Conservation (phyloP, 1,140 invertebrate species). For the Drosophila rhopaloa region DNA sequence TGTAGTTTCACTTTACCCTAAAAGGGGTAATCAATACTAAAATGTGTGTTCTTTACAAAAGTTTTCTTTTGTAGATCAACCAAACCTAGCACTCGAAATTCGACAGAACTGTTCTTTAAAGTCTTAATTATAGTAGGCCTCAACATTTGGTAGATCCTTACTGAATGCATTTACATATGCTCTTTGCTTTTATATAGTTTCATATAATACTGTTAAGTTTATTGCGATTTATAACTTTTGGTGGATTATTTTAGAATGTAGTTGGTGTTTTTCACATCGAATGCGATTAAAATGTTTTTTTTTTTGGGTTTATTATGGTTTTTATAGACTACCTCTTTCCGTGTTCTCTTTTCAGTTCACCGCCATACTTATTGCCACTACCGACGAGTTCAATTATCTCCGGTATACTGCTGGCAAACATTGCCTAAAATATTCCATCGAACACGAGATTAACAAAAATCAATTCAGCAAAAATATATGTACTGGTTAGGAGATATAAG, state of each 20-base stretch:
- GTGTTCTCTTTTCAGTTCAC: conserved; percentile 98
- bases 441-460: conserved; percentile 63
- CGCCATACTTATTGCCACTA: conserved; percentile 98
- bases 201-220: conserved; percentile 40
- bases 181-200: conserved; percentile 50
- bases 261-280: conserved; percentile 60
- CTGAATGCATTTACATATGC: conserved; percentile 14
- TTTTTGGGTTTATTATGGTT: conserved; percentile 53
- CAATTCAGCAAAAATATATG: conserved; percentile 62
- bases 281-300: conserved; percentile 52
- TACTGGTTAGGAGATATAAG: conserved; percentile 32
- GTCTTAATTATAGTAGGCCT: conserved; percentile 10
- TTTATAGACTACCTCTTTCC: conserved; percentile 95
- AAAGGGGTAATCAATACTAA: conserved; percentile 17
- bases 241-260: conserved; percentile 51
- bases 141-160: not conserved
- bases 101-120: conserved; percentile 1
- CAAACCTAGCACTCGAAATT: conserved; percentile 21
- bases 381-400: conserved; percentile 99
- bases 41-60: conserved; percentile 47
- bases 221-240: conserved; percentile 48
- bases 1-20: conserved; percentile 25
- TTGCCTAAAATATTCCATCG: conserved; percentile 90
- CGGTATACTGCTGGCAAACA: conserved; percentile 99
- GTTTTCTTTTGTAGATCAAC: conserved; percentile 35